These are phyloP conservation scores for Lutjanus erythropterus DNA, from an alignment of 2,113 vertebrate genomes.

Conservation along the genomic window DNA sequence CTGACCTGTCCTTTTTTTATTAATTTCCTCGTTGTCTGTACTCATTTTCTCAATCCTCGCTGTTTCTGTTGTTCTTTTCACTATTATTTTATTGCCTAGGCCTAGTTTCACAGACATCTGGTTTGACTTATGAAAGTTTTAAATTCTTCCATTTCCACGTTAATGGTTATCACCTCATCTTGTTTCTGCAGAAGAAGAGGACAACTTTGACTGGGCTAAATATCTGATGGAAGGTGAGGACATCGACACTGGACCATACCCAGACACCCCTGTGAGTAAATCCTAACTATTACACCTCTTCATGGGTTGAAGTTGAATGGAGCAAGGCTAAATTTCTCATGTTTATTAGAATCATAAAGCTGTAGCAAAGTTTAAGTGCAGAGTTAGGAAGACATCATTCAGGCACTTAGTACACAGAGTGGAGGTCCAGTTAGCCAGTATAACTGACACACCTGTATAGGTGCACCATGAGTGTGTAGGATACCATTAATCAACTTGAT, in stretches of 20 bases:
- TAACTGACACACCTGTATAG: background rate
- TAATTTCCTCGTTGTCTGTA: too few relatives aligned
- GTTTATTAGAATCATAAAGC: background rate
- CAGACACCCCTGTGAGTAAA: slow-evolving; percentile 92
- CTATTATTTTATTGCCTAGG: too few relatives aligned
- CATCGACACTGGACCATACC: slow-evolving; percentile 85
- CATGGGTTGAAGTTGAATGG: too few relatives aligned
- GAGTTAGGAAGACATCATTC: background rate
- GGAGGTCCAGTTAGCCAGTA: background rate
- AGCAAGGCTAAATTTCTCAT: background rate
- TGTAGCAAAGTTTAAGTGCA: background rate
- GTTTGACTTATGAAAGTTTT: background rate
- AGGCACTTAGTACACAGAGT: background rate
- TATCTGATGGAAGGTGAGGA: slow-evolving; percentile 96
- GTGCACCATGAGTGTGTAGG: background rate
- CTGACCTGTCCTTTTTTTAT: too few relatives aligned
- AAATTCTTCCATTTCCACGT: background rate
- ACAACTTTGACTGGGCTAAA: slow-evolving; percentile 94
- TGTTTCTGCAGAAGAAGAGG: slow-evolving; percentile 86
- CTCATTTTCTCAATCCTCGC: too few relatives aligned
- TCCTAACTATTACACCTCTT: background rate
- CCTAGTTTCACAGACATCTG: background rate
- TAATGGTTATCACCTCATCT: background rate
- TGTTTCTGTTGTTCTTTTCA: too few relatives aligned
- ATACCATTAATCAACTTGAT: too few relatives aligned